Base-by-base conservation (phyloP, 2,888 invertebrate species). In the Orthosia gracilis region DNA sequence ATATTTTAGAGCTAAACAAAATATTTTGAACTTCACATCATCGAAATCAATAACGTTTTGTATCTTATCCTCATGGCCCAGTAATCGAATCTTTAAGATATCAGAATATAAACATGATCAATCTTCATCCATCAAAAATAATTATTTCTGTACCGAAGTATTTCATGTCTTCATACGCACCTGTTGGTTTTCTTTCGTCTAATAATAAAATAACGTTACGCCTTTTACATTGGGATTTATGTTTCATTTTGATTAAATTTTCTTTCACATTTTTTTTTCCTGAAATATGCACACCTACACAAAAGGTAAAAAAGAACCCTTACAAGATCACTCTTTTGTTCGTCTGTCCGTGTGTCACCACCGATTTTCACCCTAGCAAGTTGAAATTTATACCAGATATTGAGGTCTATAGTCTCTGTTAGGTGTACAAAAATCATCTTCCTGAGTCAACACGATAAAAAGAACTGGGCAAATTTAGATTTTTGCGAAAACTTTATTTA, bases 71-170 rank as follows among this genome's bases (percentile, higher is more conserved):
- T 15, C 45, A 31, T 15, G 49, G 49, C 5, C 11, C 21, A 47
- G 17, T 49, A 61, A 72, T 50, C n/a, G 13, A 57, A 45, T 58
- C 21, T 45, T 23, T 64, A 45, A 21, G 45, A 57, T 61, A 49
- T 54, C 26, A 49, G n/a, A 65, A 52, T 17, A 65, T 55, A 21
- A 78, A 21, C 55, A 52, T 2, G 21, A 68, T 80, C 73, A 69
- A 73, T 80, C 80, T 62, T 65, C 84, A 73, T 79, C 84, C 68
- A 54, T 83, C 84, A 80, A 67, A 64, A 54, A 49, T 58, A 73
- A 61, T 70, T 47, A 67, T 68, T 72, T 78, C 59, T 67, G 57
- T 26, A 26, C 7, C 18, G 57, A 54, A 57, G 40, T 65, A 65
- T 62, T 67, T 76, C 64, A 62, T 58, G 64, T 21, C 47, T 78